Conservation (phyloP, 1,140 invertebrate species). For the Drosophila bipectinata region DNA sequence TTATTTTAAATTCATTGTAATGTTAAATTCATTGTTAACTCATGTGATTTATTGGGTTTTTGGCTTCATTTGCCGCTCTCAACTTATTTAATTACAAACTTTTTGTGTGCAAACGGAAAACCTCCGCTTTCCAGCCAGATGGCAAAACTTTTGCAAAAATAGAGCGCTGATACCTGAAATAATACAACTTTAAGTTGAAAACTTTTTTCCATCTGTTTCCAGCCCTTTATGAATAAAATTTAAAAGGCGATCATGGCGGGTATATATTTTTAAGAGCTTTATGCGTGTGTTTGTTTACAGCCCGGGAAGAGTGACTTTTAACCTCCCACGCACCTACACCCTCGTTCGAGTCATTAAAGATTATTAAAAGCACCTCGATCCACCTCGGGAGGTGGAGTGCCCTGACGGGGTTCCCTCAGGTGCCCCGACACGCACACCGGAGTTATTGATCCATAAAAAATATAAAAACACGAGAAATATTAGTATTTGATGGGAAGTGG, state of each 20-base stretch:
- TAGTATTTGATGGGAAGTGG: slow-evolving; percentile 54
- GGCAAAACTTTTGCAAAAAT: slow-evolving; percentile 26
- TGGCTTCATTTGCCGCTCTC: slow-evolving; percentile 4
- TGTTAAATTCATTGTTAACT: no score
- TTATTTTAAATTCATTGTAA: slow-evolving; percentile 25
- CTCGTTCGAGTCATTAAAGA: slow-evolving; percentile 65
- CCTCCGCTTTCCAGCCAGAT: slow-evolving; percentile 17
- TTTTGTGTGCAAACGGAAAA: slow-evolving; percentile 27
- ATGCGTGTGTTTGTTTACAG: slow-evolving; percentile 18
- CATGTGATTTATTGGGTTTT: slow-evolving; percentile 13
- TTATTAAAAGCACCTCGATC: slow-evolving; percentile 78
- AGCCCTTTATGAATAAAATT: slow-evolving; percentile 12
- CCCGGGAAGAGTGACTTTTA: slow-evolving; percentile 25
- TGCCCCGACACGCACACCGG: slow-evolving; percentile 52
- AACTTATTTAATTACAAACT: slow-evolving; percentile 51
- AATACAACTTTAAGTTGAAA: slow-evolving; percentile 14
- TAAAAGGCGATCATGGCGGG: slow-evolving; percentile 22
- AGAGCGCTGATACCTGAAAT: slow-evolving; percentile 5
- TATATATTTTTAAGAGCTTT: slow-evolving; percentile 60
- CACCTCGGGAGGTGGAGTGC: slow-evolving; percentile 28
- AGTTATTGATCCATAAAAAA: slow-evolving; percentile 79
- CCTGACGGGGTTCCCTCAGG: slow-evolving; percentile 1
- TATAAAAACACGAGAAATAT: slow-evolving; percentile 73
- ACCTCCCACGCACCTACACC: slow-evolving; percentile 11
- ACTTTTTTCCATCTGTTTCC: background rate